These are phyloP conservation scores for Micrasema minimum DNA, from an alignment of 1,140 invertebrate genomes.

Conservation along the genomic window DNA sequence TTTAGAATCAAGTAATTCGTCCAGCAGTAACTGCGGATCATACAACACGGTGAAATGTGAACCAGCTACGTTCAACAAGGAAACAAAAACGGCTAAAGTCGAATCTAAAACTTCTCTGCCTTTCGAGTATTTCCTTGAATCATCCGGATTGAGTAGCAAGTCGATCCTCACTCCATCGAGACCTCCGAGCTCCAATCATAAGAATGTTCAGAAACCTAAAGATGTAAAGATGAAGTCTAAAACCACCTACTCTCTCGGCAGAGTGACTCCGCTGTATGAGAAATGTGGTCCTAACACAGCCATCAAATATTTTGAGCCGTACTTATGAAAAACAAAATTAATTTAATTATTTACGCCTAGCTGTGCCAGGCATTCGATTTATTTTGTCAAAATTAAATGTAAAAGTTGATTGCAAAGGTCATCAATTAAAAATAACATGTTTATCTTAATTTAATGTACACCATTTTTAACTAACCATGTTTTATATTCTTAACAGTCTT, in stretches of 20 bases:
- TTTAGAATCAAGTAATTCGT: constrained; percentile 67
- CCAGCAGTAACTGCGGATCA: constrained; percentile 66
- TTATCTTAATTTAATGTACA: too few species aligned
- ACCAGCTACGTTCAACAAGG: constrained; percentile 57
- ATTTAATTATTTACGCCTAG: too few species aligned
- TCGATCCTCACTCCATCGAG: constrained; percentile 78
- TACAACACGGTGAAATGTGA: constrained; percentile 67
- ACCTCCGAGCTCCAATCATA: constrained; percentile 77
- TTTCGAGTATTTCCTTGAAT: constrained; percentile 82
- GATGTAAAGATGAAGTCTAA: constrained; percentile 74
- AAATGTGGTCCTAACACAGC: constrained; percentile 57
- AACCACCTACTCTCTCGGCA: constrained; percentile 26
- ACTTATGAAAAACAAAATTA: constrained; percentile 57
- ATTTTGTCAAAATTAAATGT: too few species aligned
- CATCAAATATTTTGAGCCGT: constrained; percentile 68
- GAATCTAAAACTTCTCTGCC: constrained; percentile 59
- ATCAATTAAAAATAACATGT: too few species aligned
- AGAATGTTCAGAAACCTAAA: constrained; percentile 80
- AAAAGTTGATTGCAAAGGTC: too few species aligned
- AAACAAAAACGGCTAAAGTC: constrained; percentile 41
- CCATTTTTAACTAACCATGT: too few species aligned
- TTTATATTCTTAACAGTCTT: too few species aligned
- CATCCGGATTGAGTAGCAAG: constrained; percentile 83
- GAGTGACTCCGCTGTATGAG: constrained; percentile 46
- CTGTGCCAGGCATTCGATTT: too few species aligned